phyloP scores from a whole-genome alignment of 2,888 invertebrate genomes.

The Bombylius discolor region DNA sequence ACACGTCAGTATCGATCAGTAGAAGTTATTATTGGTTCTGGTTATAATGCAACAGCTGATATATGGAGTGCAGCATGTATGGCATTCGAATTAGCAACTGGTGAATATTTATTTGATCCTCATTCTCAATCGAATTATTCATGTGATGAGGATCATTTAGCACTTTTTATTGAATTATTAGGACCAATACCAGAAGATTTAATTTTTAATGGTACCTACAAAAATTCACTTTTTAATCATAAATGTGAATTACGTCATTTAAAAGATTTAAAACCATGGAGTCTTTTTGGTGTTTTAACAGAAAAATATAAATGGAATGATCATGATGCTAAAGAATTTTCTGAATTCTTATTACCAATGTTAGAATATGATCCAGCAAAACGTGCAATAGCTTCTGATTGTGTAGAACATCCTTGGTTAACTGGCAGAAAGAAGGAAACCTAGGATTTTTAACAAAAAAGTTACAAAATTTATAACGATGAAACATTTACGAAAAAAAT shows the following conservation, averaged over 20 bases:
- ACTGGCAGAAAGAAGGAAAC: conserved; percentile 14
- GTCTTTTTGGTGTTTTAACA: conserved; percentile 73
- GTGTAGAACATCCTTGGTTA: conserved; percentile 84
- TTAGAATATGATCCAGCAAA: conserved; percentile 79
- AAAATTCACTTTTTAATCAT: conserved; percentile 82
- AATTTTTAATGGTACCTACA: conserved; percentile 78
- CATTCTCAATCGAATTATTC: conserved; percentile 89
- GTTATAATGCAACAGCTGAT: conserved; percentile 88
- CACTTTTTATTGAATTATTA: conserved; percentile 36
- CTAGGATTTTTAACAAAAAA: background rate
- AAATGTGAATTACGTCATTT: conserved; percentile 84
- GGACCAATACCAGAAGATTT: conserved; percentile 85
- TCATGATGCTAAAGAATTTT: conserved; percentile 72
- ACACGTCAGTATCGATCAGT: conserved; percentile 76
- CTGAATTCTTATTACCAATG: conserved; percentile 86
- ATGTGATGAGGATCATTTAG: conserved; percentile 91
- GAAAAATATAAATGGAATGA: conserved; percentile 90
- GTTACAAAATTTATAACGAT: background rate
- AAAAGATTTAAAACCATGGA: conserved; percentile 84
- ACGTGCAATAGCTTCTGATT: conserved; percentile 79
- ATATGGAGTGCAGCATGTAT: conserved; percentile 99
- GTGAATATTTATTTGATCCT: conserved; percentile 94
- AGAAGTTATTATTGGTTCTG: conserved; percentile 84
- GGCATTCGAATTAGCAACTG: conserved; percentile 94
- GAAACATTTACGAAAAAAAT: background rate